phyloP scores from a whole-genome alignment of 2,888 invertebrate genomes.

The Drosophila heteroneura region DNA sequence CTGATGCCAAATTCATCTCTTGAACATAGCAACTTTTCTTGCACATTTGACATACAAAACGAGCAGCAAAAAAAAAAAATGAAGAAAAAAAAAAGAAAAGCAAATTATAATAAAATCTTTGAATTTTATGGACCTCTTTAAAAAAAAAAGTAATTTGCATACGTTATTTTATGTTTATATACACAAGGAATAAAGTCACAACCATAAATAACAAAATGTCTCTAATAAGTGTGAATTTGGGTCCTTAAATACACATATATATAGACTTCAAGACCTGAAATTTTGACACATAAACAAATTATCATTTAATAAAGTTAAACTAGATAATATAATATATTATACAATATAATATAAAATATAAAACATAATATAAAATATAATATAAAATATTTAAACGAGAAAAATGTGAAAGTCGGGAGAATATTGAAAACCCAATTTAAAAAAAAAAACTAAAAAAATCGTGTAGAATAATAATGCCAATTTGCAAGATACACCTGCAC shows the following conservation, averaged over 20 bases:
- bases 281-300: background rate
- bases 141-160: constrained; percentile 81
- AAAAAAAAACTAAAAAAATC: background rate
- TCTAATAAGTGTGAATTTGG: background rate
- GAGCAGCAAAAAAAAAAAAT: constrained; percentile 14
- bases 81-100: constrained; percentile 4
- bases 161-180: constrained; percentile 69
- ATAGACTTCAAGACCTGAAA: background rate
- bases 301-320: background rate
- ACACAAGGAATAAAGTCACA: constrained; percentile 14
- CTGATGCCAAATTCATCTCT: constrained; percentile 71
- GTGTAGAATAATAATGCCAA: background rate
- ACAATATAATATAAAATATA: background rate
- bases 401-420: background rate
- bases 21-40: constrained; percentile 39
- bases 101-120: constrained; percentile 73
- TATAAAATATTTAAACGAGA: background rate
- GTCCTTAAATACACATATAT: background rate
- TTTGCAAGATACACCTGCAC: no score
- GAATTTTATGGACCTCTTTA: constrained; percentile 69
- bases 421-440: background rate
- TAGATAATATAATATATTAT: background rate
- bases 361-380: no score
- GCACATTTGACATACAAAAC: constrained; percentile 34
- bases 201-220: background rate